Evolutionary conservation across 2,888 invertebrate species (phyloP).

Genomic region (Drosophila kuntzei): DNA sequence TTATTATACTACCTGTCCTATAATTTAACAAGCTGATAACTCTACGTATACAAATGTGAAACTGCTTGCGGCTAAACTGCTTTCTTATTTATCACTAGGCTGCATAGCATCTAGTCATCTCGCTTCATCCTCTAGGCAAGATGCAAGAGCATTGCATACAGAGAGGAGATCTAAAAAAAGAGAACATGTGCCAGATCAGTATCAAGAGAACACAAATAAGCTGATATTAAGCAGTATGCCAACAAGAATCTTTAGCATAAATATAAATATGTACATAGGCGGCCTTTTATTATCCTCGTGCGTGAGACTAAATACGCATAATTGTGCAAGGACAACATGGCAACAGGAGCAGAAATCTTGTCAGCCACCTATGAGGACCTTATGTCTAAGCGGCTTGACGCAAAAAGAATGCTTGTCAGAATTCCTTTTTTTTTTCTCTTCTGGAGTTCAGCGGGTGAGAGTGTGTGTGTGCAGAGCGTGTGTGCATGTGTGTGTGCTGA

Average conservation of each 20-base stretch:
- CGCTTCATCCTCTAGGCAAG: neutral
- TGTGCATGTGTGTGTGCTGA: slow-evolving; percentile 21
- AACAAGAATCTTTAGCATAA: slow-evolving; percentile 6
- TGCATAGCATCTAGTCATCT: neutral
- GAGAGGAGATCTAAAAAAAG: neutral
- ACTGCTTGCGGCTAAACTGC: neutral
- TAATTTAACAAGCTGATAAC: neutral
- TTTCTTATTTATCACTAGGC: neutral
- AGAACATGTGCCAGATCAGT: neutral
- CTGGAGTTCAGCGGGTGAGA: slow-evolving; percentile 1
- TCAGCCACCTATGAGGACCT: slow-evolving; percentile 21
- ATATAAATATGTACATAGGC: slow-evolving; percentile 15
- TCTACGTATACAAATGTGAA: neutral
- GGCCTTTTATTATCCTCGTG: slow-evolving; percentile 26
- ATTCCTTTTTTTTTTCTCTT: slow-evolving; percentile 19
- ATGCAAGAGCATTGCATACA: neutral
- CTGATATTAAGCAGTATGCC: neutral
- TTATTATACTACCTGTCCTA: neutral
- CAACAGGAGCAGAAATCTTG: neutral
- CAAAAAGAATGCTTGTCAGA: slow-evolving; percentile 16
- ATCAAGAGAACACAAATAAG: slow-evolving; percentile 1
- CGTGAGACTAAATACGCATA: slow-evolving; percentile 25
- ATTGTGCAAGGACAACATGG: slow-evolving; percentile 8
- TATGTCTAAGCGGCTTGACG: slow-evolving; percentile 39
- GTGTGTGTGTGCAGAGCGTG: slow-evolving; percentile 11